Evolutionary conservation across 2,888 invertebrate species (phyloP).

Genomic region (Lottia gigantea): DNA sequence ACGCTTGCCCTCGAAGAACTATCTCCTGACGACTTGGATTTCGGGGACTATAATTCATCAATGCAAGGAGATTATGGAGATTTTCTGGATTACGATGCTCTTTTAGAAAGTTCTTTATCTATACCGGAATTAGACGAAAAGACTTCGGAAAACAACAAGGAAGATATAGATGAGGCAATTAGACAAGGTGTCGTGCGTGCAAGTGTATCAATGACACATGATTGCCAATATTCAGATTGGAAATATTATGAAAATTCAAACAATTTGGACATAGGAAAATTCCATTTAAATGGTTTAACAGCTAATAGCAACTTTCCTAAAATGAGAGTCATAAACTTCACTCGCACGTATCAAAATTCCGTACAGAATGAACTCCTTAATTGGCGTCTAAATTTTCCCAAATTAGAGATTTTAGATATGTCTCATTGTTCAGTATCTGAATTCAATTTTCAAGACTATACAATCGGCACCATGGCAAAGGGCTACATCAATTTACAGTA

Average conservation of each 20-base stretch:
- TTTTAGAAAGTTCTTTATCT: too few relatives aligned
- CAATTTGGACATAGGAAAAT: neutral
- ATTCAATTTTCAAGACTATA: conserved; percentile 12
- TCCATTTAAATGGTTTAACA: neutral
- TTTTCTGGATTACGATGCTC: too few relatives aligned
- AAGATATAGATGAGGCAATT: too few relatives aligned
- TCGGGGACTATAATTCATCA: too few relatives aligned
- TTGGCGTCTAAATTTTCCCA: conserved; percentile 36
- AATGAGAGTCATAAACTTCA: conserved; percentile 26
- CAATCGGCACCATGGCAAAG: neutral
- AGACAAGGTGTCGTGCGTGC: neutral
- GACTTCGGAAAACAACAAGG: too few relatives aligned
- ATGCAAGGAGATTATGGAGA: too few relatives aligned
- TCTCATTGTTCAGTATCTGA: conserved; percentile 34
- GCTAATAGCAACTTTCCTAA: conserved; percentile 14
- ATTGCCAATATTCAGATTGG: neutral
- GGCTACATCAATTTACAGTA: conserved; percentile 31
- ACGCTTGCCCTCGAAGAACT: too few relatives aligned
- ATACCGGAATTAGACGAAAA: too few relatives aligned
- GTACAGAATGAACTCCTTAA: conserved; percentile 27
- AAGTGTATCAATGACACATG: neutral
- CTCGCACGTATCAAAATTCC: conserved; percentile 23
- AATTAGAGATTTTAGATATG: conserved; percentile 37
- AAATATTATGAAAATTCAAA: neutral
- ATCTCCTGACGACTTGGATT: too few relatives aligned